Base-by-base conservation (phyloP, 2,797 vertebrate species). In the Sebastes kiyomatsui region DNA sequence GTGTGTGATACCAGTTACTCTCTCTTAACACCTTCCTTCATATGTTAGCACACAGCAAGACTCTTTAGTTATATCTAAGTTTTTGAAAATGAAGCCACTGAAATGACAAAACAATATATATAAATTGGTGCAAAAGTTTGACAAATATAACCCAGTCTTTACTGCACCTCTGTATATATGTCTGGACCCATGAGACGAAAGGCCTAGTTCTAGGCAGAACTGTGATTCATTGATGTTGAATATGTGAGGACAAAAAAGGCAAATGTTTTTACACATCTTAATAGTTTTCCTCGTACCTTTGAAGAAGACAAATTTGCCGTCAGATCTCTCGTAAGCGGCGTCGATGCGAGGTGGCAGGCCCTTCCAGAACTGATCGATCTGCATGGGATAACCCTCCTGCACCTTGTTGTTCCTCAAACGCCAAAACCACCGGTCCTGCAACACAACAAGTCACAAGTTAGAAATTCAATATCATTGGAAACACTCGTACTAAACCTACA, bases 351-450 rank as follows among this genome's bases (percentile, higher is more conserved):
- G 92, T 0, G 98, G 98, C 28, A 99, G 96, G 9, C 98, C 98
- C 71, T 98, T 99, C 98, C 98, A 99, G 94, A 99, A 99, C 91
- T 99, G 98, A 77, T 99, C 97, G 0, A 99, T 99, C 90, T 98
- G 97, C 98, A 99, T 99, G 58, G 98, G 98, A 38, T 99, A 99
- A 0, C 98, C 98, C 85, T 99, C 98, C 93, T 99, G 98, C 28
- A 99, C 98, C 5, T 97, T 97, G 93, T 98, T 99, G 95, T 98
- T 99, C 81, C 98, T 97, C 90, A 99, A 95, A 54, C 98, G 97
- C 98, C 98, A 99, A 90, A 99, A 99, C 98, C 98, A 99, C 16
- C 97, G 98, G 83, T 99, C 98, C 96, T 96, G 72, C 3, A 65
- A 62, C 22, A 75, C 18, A 30, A 32, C 1, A 2, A 30, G 58